These are phyloP conservation scores for Gobio gobio DNA, from an alignment of 2,113 vertebrate species.

Conservation along the genomic window DNA sequence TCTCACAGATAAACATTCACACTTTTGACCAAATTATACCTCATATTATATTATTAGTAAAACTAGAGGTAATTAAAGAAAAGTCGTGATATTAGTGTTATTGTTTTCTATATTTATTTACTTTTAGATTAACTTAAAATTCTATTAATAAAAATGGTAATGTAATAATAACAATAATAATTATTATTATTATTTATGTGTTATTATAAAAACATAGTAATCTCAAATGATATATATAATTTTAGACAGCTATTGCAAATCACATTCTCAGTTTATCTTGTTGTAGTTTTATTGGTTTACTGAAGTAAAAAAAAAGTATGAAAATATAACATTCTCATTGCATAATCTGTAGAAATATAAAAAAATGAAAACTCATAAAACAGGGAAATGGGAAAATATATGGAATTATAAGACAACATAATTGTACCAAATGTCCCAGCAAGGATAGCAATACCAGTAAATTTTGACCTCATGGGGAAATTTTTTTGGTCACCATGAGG, in stretches of 20 bases:
- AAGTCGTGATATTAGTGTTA: neutral
- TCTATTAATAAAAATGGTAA: neutral
- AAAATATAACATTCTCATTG: neutral
- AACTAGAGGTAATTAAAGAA: neutral
- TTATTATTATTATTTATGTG: neutral
- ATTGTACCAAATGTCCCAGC: neutral
- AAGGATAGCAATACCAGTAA: no score
- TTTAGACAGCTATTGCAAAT: neutral
- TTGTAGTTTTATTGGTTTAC: neutral
- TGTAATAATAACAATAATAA: neutral
- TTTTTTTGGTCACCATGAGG: no score
- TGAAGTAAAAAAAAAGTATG: no score
- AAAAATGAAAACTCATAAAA: neutral
- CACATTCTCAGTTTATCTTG: neutral
- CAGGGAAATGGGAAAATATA: neutral
- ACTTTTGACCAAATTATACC: neutral
- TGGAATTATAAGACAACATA: neutral
- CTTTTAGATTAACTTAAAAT: neutral
- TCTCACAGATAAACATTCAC: conserved; percentile 11
- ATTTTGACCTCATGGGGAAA: no score
- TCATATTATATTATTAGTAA: neutral
- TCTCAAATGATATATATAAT: neutral
- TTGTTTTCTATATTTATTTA: neutral
- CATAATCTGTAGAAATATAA: neutral
- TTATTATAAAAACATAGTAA: neutral